Evolutionary conservation across 92 coral and sea anemone genomes (phyloP), one percentile per base, ranked within the genome.

Genomic region (Siderastrea siderea): DNA sequence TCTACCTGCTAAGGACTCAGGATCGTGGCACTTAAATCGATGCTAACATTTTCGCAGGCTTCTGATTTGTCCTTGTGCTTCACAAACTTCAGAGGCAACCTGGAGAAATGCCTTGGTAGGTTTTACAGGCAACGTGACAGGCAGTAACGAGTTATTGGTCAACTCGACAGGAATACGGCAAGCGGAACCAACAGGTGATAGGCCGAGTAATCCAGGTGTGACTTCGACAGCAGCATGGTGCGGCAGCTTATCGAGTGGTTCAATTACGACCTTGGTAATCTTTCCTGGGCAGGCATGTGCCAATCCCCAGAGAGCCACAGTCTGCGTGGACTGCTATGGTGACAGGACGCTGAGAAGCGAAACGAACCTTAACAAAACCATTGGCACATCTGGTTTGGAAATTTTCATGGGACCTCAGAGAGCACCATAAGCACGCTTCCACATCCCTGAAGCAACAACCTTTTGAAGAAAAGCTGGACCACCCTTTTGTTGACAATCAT

Each of bases 381-480:
- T 17, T 59, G 52, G 68, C 12, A 48, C 82, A 77, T 46, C 53
- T 86, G 61, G 6, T 44, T 5, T 49, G 53, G 51, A 85, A 85
- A 4, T 53, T 46, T 19, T 82, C 81, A 3, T 50, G 77, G 45
- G 81, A 74, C 2, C 48, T 26, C 38, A 26, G 38, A 91, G 57
- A 6, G 75, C 71, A 2, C 71, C 76, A 47, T 78, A 91, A 1
- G 94, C 92, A 6, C 77, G 79, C 52, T 44, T 75, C 91, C 94
- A 87, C 2, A 86, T 83, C 5, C 72, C 51, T 3, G 81, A 84
- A 26, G 70, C 75, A 63, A 61, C 72, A 50, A 79, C 43, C 49
- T 57, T 71, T 50, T 72, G 86, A 87, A 73, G 16, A 87, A 8
- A 26, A 26, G 38, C 38, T 26, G 38, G 38, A 26, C 0, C 38